Evolutionary conservation across 2,113 vertebrate species (phyloP), one percentile per base, ranked within the genome.

Genomic region (Pangasianodon hypophthalmus): DNA sequence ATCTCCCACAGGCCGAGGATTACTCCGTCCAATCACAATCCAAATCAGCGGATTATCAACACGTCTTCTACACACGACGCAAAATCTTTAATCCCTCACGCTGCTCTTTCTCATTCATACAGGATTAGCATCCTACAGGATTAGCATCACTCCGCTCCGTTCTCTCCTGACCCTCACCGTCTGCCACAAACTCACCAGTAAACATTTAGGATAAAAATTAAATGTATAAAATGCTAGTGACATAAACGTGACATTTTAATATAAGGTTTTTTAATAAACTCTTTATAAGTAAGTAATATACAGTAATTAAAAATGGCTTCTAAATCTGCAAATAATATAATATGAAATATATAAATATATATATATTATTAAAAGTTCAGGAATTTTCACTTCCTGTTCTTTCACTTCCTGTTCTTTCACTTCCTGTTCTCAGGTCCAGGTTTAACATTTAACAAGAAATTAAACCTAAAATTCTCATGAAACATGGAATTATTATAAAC

Each of bases 11-110:
- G 54, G 32, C 32, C 37, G 13, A 41, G 56, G 48, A 80, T 80
- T n/a, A 52, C 6, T 80, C 13, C 32, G 6, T 58, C 81, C 81
- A 24, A 41, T 58, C 54, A 58, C 81, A 21, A 58, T 56, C 44
- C 19, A 24, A 5, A 84, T 84, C 82, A 84, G 54, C 4, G 8
- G 54, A 84, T 54, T 41, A 60, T 84, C 54, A 26, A 14, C 32
- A 46, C 1, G 0, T 58, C n/a, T 4, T 24, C 54, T 58, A 60
- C 19, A 60, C 54, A 41, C 54, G 0, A 60, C 19, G 29, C 16
- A 54, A 37, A 18, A 82, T 52, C 54, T 60, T 37, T 84, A 84
- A 84, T 84, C 81, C 54, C 81, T 41, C 77, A 50, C 18, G 32
- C 54, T 24, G 19, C 32, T 37, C 52, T 83, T 41, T 58, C 32